Conservation (phyloP, 2,113 vertebrate species). For the Rhagologus leucostigma region DNA sequence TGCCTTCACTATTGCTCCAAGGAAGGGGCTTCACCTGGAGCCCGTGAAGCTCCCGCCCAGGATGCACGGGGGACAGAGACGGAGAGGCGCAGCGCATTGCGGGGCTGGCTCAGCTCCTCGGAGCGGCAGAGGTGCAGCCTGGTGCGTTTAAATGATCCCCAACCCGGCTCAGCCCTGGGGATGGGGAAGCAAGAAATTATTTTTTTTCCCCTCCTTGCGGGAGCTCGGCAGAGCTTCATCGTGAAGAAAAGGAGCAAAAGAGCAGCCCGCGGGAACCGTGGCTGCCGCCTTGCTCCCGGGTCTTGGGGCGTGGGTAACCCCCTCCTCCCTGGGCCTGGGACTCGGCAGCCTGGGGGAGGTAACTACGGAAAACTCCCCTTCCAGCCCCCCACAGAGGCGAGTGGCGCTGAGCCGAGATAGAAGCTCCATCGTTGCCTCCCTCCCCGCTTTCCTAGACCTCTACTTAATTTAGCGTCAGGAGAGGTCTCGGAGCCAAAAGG, state of each 20-base stretch:
- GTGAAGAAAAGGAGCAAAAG: neutral
- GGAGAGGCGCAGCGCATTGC: rapidly evolving
- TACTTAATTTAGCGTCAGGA: neutral
- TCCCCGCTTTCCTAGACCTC: neutral
- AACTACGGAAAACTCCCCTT: neutral
- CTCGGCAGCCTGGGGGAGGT: neutral
- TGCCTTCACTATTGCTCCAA: neutral
- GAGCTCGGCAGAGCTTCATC: neutral
- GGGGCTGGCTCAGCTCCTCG: neutral
- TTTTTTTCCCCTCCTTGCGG: rapidly evolving
- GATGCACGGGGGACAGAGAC: neutral
- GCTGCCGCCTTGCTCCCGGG: neutral
- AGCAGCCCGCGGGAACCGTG: neutral
- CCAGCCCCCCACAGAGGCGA: neutral
- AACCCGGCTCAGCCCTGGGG: neutral
- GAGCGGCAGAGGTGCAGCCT: neutral
- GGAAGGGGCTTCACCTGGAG: neutral
- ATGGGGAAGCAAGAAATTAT: neutral
- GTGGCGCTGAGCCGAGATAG: neutral
- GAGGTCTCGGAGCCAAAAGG: neutral
- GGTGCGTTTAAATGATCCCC: neutral
- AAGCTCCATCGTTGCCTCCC: neutral
- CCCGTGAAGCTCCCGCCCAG: neutral
- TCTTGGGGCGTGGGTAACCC: neutral
- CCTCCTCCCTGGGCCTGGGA: neutral